Conservation (phyloP, 2,113 vertebrate genomes). For the Dipodomys spectabilis region DNA sequence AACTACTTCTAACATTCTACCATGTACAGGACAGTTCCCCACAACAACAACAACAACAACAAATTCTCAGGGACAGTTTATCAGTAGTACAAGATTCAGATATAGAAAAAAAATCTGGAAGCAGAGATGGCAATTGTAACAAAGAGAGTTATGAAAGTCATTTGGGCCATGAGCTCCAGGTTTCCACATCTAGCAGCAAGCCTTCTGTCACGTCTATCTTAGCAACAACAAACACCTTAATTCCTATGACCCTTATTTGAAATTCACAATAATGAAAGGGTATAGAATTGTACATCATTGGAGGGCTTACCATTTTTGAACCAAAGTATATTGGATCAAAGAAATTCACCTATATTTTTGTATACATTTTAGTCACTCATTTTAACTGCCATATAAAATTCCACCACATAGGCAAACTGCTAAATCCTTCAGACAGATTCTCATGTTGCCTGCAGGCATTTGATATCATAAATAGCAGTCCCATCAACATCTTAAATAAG, state of each 20-base stretch:
- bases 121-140: neutral
- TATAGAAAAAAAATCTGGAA: neutral
- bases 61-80: neutral
- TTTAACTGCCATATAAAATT: slow-evolving; percentile 8
- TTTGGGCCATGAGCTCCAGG: neutral
- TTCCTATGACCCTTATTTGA: neutral
- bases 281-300: neutral
- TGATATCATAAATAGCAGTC: neutral
- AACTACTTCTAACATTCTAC: neutral
- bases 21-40: too few relatives aligned
- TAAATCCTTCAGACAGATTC: neutral
- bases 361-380: neutral
- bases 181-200: neutral
- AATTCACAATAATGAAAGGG: neutral
- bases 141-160: neutral
- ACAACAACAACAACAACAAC: neutral
- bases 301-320: neutral
- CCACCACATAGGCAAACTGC: neutral
- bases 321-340: slow-evolving; percentile 32
- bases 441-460: neutral
- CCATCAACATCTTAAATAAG: slow-evolving; percentile 20
- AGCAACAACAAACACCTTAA: neutral
- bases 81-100: neutral
- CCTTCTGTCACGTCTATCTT: neutral
- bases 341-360: neutral